Percentiles rank a stretch among this genome's conserved stretches.
Evolutionary conservation across 2,888 invertebrate species (phyloP).

Genomic region (Drosophila mulleri): DNA sequence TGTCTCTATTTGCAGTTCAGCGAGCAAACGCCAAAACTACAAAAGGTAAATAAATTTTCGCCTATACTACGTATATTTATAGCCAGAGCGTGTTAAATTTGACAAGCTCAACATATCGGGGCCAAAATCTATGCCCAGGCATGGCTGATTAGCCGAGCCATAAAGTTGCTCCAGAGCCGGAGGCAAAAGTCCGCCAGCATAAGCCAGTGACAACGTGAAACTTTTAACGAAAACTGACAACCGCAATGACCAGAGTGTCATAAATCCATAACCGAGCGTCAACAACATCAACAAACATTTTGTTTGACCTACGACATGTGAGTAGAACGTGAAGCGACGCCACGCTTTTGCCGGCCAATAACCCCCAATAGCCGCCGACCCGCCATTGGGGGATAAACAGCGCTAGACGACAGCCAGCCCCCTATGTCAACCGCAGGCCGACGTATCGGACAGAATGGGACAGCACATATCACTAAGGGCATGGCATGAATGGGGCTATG

Average conservation of each 20-base stretch:
- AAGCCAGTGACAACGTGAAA: slow-evolving; percentile 46
- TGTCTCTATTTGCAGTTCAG: slow-evolving; percentile 75
- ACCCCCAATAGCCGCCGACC: slow-evolving; percentile 57
- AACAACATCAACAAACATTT: slow-evolving; percentile 79
- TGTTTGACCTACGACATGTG: slow-evolving; percentile 80
- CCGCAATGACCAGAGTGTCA: slow-evolving; percentile 79
- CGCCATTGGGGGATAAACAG: slow-evolving; percentile 37
- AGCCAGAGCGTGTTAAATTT: slow-evolving; percentile 59
- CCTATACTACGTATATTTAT: slow-evolving; percentile 45
- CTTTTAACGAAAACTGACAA: slow-evolving; percentile 77
- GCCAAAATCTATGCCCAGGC: slow-evolving; percentile 47
- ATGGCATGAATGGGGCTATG: slow-evolving; percentile 34
- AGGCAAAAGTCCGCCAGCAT: slow-evolving; percentile 5
- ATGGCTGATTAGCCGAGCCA: slow-evolving; percentile 54
- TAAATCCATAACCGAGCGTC: slow-evolving; percentile 81
- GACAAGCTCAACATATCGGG: slow-evolving; percentile 51
- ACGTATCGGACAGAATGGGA: slow-evolving; percentile 37
- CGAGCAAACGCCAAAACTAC: slow-evolving; percentile 46
- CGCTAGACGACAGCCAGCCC: slow-evolving; percentile 49
- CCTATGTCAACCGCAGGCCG: slow-evolving; percentile 77
- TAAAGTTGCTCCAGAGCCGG: slow-evolving; percentile 29
- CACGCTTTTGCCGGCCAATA: slow-evolving; percentile 71
- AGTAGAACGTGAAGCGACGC: slow-evolving; percentile 34
- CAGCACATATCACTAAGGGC: slow-evolving; percentile 1
- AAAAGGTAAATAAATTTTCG: slow-evolving; percentile 49